phyloP scores from a whole-genome alignment of 2,113 vertebrate genomes.

The Varanus komodoensis region DNA sequence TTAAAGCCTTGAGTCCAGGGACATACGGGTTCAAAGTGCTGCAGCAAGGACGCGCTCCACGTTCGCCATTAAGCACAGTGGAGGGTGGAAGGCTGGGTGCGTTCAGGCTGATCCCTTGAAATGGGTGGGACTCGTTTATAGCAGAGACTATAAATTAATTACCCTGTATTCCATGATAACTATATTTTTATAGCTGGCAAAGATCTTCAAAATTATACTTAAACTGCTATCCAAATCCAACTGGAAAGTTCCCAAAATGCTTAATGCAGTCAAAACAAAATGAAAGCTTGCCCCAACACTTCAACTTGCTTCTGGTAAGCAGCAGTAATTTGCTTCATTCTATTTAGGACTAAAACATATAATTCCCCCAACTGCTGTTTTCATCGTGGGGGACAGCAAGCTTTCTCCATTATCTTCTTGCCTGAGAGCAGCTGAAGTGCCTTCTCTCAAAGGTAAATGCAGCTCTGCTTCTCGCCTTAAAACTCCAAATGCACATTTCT shows the following conservation, averaged over 20 bases:
- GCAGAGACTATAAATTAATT: not conserved
- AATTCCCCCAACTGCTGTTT: not conserved
- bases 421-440: not conserved
- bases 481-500: not conserved
- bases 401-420: not conserved
- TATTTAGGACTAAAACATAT: not conserved
- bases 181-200: not conserved
- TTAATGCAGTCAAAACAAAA: constrained; percentile 9
- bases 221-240: not conserved
- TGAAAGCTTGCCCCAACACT: not conserved
- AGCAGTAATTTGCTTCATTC: not conserved
- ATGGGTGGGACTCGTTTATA: not conserved
- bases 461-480: not conserved
- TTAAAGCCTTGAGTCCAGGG: not conserved
- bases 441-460: not conserved
- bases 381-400: not conserved
- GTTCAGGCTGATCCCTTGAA: not conserved
- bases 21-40: not conserved
- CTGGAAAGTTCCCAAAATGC: not conserved
- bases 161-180: not conserved
- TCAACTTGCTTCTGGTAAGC: not conserved
- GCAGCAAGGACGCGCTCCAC: not conserved
- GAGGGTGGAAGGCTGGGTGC: not conserved
- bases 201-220: not conserved
- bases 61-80: not conserved